A percentile compares a stretch with the other conserved stretches of the same genome.
phyloP scores from a whole-genome alignment of 92 coral and sea anemone species.

The Blastomussa wellsi region DNA sequence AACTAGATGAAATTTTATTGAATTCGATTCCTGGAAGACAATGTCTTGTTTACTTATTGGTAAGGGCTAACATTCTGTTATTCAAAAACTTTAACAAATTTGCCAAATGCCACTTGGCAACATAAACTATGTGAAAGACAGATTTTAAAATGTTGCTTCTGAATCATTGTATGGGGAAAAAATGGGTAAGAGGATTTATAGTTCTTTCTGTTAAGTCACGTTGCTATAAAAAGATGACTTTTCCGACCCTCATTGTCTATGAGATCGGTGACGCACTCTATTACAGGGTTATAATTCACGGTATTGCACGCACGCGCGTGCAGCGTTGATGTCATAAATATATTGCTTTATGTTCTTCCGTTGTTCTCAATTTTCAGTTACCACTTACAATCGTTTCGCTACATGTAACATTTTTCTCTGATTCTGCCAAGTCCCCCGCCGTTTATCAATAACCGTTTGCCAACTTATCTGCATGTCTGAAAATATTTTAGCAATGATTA shows the following conservation, averaged over 20 bases:
- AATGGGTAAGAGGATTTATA: background rate
- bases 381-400: background rate
- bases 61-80: background rate
- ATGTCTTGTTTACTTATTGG: background rate
- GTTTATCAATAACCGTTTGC: background rate
- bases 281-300: background rate
- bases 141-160: background rate
- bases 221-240: background rate
- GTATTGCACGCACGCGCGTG: background rate
- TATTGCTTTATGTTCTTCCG: background rate
- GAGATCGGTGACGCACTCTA: background rate
- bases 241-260: background rate
- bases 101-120: background rate
- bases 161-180: background rate
- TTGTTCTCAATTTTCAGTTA: conserved; percentile 2
- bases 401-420: background rate
- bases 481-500: background rate
- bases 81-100: background rate
- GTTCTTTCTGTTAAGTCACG: background rate
- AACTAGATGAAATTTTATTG: background rate
- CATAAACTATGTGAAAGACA: background rate
- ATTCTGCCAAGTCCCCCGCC: background rate
- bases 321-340: background rate
- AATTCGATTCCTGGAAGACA: background rate
- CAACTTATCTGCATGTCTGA: background rate